Conservation (phyloP, 2,113 vertebrate genomes). For the Silurus asotus region DNA sequence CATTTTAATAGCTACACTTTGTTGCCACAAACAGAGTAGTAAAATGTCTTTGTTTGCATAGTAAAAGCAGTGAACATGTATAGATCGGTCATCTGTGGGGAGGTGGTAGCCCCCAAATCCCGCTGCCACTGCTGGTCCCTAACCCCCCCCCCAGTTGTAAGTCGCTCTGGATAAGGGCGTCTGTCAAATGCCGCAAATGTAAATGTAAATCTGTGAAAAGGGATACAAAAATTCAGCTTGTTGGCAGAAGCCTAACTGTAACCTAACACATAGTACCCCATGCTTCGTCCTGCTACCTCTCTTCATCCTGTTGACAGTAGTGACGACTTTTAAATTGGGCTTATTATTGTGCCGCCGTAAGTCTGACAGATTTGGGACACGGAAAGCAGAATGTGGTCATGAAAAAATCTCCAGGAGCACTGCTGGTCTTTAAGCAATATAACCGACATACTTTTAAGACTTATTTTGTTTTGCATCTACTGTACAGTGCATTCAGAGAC, state of each 20-base stretch:
- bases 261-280: not conserved
- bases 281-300: not conserved
- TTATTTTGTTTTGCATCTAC: not conserved
- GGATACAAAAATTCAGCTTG: not conserved
- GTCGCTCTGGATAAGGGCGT: no score
- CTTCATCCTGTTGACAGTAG: not conserved
- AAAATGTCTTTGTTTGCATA: not conserved
- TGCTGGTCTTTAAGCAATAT: conserved; percentile 1
- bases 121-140: no score
- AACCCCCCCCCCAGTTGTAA: no score
- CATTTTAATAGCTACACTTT: not conserved
- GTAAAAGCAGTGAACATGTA: not conserved
- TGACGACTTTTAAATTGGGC: conserved; percentile 10
- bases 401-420: not conserved
- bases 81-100: not conserved
- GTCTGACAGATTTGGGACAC: conserved; percentile 10
- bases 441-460: not conserved
- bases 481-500: not conserved
- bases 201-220: not conserved
- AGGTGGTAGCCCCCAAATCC: no score
- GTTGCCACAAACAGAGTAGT: not conserved
- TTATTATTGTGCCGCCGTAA: not conserved
- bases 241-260: not conserved
- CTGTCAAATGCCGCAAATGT: no score
- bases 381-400: not conserved